Evolutionary conservation across 1,140 invertebrate genomes (phyloP).

Genomic region (Galendromus occidentalis): DNA sequence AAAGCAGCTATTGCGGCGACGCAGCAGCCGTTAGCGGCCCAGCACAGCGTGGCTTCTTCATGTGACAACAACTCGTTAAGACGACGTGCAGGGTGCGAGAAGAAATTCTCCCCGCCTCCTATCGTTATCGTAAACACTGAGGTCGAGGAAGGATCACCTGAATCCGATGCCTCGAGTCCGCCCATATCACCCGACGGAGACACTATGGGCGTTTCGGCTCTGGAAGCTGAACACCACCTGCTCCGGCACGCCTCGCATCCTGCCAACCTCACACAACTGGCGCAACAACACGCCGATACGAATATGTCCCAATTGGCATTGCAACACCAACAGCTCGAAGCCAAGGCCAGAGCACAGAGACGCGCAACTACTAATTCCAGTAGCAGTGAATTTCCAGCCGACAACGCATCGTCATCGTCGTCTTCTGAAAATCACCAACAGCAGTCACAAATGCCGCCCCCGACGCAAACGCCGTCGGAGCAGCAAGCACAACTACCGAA

Average conservation of each 20-base stretch:
- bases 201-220: background rate
- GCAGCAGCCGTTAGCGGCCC: background rate
- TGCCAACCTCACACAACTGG: background rate
- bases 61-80: slow-evolving; percentile 7
- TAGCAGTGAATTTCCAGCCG: too few species aligned
- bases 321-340: background rate
- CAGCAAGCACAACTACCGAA: background rate
- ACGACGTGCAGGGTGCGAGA: background rate
- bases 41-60: background rate
- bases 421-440: background rate
- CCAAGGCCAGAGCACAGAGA: background rate
- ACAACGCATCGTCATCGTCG: too few species aligned
- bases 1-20: background rate
- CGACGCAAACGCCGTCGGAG: background rate
- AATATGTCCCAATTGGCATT: background rate
- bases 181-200: slow-evolving; percentile 6
- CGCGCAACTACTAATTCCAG: too few species aligned
- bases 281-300: background rate
- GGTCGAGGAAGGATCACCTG: background rate
- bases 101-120: slow-evolving; percentile 5
- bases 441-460: background rate
- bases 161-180: slow-evolving; percentile 5
- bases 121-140: slow-evolving; percentile 9
- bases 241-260: background rate
- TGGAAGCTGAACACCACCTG: background rate